These are phyloP conservation scores for Spodoptera litura DNA, from an alignment of 1,140 invertebrate species.

Conservation along the genomic window DNA sequence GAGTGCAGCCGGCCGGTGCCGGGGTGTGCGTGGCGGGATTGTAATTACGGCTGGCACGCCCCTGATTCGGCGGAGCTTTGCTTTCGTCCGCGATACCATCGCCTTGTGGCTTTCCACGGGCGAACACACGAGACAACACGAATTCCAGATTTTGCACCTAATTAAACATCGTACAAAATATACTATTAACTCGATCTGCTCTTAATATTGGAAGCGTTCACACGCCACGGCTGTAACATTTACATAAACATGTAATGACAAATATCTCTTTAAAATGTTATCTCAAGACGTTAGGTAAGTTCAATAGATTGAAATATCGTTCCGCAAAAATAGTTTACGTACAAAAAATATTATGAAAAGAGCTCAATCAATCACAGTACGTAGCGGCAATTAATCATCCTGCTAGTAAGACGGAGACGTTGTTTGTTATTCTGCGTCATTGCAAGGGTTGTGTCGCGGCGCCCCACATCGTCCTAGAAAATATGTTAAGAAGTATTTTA, in stretches of 20 bases:
- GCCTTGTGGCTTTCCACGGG: slow-evolving; percentile 53
- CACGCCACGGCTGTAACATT: slow-evolving; percentile 67
- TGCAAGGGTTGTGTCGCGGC: slow-evolving; percentile 53
- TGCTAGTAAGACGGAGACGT: slow-evolving; percentile 55
- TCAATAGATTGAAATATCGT: slow-evolving; percentile 61
- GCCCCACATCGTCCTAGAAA: slow-evolving; percentile 2
- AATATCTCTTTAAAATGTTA: slow-evolving; percentile 77
- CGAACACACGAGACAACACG: slow-evolving; percentile 54
- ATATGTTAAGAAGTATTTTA: slow-evolving; percentile 26
- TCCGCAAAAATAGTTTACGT: slow-evolving; percentile 56
- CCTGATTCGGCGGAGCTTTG: slow-evolving; percentile 68
- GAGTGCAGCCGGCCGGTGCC: slow-evolving; percentile 19
- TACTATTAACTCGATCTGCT: slow-evolving; percentile 49
- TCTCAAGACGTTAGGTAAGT: slow-evolving; percentile 55
- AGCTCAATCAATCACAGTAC: slow-evolving; percentile 74
- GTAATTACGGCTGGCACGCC: slow-evolving; percentile 73
- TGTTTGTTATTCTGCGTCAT: slow-evolving; percentile 57
- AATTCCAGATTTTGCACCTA: slow-evolving; percentile 71
- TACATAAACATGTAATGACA: slow-evolving; percentile 74
- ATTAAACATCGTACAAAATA: slow-evolving; percentile 65
- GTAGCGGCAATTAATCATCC: slow-evolving; percentile 78
- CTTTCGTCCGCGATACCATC: slow-evolving; percentile 66
- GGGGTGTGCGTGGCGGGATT: slow-evolving; percentile 67
- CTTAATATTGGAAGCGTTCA: slow-evolving; percentile 55
- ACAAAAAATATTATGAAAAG: slow-evolving; percentile 60